These are phyloP conservation scores for Stegana nigrithorax DNA, from an alignment of 2,888 invertebrate genomes.

Conservation along the genomic window DNA sequence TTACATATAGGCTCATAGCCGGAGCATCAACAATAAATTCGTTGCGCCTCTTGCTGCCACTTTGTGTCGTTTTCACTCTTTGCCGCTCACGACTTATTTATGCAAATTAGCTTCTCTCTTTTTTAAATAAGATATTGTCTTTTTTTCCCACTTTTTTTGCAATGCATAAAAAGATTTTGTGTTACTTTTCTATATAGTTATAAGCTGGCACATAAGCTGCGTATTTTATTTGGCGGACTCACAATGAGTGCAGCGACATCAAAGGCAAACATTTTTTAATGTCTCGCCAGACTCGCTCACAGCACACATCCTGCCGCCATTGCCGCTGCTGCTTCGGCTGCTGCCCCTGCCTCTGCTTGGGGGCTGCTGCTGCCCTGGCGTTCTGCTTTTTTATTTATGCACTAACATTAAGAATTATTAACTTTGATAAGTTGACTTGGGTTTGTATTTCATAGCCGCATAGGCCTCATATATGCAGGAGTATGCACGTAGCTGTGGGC, in stretches of 20 bases:
- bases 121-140: background rate
- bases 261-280: background rate
- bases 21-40: too few species aligned
- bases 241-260: background rate
- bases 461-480: background rate
- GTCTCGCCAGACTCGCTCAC: too few species aligned
- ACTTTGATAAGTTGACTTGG: slow-evolving; percentile 58
- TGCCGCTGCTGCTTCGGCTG: too few species aligned
- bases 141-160: background rate
- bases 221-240: slow-evolving; percentile 33
- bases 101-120: slow-evolving; percentile 45
- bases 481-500: background rate
- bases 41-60: background rate
- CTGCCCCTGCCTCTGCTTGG: background rate
- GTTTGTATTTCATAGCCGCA: background rate
- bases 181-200: too few species aligned
- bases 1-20: too few species aligned
- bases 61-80: slow-evolving; percentile 24
- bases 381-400: slow-evolving; percentile 51
- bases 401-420: slow-evolving; percentile 61
- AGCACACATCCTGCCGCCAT: too few species aligned
- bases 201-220: too few species aligned
- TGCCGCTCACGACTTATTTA: slow-evolving; percentile 46
- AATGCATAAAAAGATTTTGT: background rate
- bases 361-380: slow-evolving; percentile 18